Conservation (phyloP, 2,888 invertebrate species). For the Platycnemis pennipes region DNA sequence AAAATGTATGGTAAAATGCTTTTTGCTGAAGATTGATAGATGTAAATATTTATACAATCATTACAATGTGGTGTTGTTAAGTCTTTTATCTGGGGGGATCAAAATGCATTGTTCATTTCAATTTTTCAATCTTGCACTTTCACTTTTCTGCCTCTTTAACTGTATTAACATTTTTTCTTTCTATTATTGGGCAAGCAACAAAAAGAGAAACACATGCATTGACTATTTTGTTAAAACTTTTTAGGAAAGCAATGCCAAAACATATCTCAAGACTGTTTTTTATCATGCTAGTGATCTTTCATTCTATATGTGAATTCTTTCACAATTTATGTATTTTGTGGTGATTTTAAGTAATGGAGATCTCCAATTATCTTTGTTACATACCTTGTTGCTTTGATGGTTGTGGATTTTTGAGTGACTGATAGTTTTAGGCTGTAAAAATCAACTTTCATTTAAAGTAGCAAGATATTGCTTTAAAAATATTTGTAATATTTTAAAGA, state of each 20-base stretch:
- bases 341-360: constrained; percentile 36
- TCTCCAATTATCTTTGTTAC: constrained; percentile 55
- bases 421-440: constrained; percentile 30
- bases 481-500: constrained; percentile 53
- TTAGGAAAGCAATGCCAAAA: constrained; percentile 36
- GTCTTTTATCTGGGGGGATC: constrained; percentile 58
- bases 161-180: constrained; percentile 13
- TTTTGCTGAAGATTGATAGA: constrained; percentile 63
- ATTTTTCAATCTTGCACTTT: constrained; percentile 48
- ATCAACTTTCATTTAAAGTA: constrained; percentile 40
- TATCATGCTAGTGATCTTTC: constrained; percentile 36
- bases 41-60: constrained; percentile 66
- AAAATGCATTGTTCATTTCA: constrained; percentile 55
- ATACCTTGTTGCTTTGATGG: constrained; percentile 48
- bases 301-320: constrained; percentile 32
- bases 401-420: constrained; percentile 64
- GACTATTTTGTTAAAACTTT: constrained; percentile 46
- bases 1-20: constrained; percentile 61
- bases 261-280: constrained; percentile 62
- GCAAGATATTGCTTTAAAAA: neutral
- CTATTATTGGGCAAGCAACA: constrained; percentile 4
- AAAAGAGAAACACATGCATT: neutral
- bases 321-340: constrained; percentile 56
- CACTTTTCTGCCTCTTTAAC: constrained; percentile 45
- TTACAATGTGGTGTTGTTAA: constrained; percentile 57